These are phyloP conservation scores for Channa argus DNA, from an alignment of 2,113 vertebrate genomes.

Conservation along the genomic window DNA sequence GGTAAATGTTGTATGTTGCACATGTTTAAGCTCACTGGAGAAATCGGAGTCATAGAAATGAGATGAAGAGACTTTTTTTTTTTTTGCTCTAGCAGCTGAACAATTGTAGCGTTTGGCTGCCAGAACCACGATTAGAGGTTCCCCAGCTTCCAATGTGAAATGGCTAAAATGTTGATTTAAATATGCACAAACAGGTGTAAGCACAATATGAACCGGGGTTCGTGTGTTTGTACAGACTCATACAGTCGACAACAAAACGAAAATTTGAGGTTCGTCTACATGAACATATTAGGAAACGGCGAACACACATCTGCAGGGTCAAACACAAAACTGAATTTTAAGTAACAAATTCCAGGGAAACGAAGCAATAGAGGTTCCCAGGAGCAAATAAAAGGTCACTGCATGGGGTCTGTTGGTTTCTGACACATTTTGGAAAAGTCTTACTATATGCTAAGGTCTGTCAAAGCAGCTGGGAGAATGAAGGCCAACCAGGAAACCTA, in stretches of 20 bases:
- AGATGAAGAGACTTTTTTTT: background rate
- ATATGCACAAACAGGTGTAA: background rate
- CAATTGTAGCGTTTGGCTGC: constrained; percentile 20
- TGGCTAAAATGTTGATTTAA: background rate
- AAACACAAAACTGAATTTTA: constrained; percentile 29
- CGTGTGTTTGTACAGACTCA: background rate
- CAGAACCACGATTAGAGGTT: background rate
- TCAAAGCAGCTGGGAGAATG: background rate
- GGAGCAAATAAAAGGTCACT: constrained; percentile 30
- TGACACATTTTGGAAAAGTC: constrained; percentile 1
- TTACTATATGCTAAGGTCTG: background rate
- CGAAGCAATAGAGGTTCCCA: background rate
- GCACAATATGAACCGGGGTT: background rate
- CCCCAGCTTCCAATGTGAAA: background rate
- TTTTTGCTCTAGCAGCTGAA: background rate
- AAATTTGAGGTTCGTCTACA: background rate
- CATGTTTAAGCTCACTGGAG: constrained; percentile 14
- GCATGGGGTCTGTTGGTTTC: background rate
- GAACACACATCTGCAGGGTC: background rate
- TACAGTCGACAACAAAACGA: background rate
- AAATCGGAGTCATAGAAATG: background rate
- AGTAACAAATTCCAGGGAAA: background rate
- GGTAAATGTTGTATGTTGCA: background rate
- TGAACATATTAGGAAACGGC: background rate
- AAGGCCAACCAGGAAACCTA: no score